Conservation (phyloP, 2,888 invertebrate genomes). For the Pimpla rufipes region DNA sequence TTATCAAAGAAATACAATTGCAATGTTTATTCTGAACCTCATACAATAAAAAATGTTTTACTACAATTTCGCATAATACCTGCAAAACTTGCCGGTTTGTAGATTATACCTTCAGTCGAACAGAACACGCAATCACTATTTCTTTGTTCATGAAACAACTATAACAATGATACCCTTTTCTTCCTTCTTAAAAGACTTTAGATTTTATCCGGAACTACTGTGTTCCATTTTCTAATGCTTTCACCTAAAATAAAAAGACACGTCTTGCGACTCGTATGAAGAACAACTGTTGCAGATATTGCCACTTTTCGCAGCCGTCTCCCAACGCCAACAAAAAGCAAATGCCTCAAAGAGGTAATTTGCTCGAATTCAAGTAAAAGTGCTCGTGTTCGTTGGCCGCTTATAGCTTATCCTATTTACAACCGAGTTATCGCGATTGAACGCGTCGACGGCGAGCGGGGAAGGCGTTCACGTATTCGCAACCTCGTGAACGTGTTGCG, state of each 20-base stretch:
- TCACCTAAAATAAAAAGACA: no score
- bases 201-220: not conserved
- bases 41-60: constrained; percentile 6
- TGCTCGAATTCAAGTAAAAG: not conserved
- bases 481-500: constrained; percentile 78
- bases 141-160: not conserved
- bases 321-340: not conserved
- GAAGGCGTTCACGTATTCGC: constrained; percentile 80
- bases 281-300: no score
- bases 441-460: constrained; percentile 1
- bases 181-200: not conserved
- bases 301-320: no score
- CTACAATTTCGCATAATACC: not conserved
- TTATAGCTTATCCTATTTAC: constrained; percentile 22
- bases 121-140: not conserved
- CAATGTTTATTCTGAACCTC: not conserved
- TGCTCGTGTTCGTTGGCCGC: constrained; percentile 26
- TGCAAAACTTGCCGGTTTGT: not conserved
- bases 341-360: not conserved
- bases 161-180: not conserved
- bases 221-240: not conserved
- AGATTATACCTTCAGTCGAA: no score
- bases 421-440: constrained; percentile 16
- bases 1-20: not conserved
- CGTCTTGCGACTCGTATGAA: no score